Conservation (phyloP, 2,797 vertebrate species). For the Pteronotus mesoamericanus region DNA sequence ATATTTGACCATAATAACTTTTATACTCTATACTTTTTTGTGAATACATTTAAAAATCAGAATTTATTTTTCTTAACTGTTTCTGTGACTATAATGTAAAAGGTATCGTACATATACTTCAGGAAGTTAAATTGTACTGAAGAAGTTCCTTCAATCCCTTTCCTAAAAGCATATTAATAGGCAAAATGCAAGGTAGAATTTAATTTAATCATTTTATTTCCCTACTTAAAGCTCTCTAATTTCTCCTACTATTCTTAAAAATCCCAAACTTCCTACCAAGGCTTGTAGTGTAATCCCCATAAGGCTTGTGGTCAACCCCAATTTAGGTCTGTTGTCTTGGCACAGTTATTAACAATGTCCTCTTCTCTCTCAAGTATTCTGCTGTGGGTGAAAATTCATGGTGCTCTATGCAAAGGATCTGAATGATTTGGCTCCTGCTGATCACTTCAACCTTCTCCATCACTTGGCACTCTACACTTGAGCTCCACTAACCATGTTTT, state of each 20-base stretch:
- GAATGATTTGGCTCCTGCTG: accelerated
- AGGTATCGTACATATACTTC: background rate
- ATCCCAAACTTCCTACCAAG: background rate
- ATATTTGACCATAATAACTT: background rate
- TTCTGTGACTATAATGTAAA: background rate
- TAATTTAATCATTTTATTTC: background rate
- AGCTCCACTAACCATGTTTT: background rate
- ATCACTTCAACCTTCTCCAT: background rate
- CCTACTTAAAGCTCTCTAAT: background rate
- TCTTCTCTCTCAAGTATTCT: background rate
- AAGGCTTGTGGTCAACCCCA: background rate
- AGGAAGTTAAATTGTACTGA: background rate
- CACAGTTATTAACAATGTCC: background rate
- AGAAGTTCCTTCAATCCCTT: background rate
- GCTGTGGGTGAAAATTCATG: background rate
- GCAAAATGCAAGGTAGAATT: background rate
- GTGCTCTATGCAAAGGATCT: background rate
- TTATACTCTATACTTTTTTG: background rate
- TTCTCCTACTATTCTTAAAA: background rate
- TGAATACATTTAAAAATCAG: background rate
- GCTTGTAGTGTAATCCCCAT: background rate
- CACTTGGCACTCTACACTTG: background rate
- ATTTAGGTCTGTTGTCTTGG: background rate
- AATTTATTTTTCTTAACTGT: background rate
- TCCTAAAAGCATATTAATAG: background rate